Conservation (phyloP, 2,888 invertebrate species). For the Epinotia brunnichana region DNA sequence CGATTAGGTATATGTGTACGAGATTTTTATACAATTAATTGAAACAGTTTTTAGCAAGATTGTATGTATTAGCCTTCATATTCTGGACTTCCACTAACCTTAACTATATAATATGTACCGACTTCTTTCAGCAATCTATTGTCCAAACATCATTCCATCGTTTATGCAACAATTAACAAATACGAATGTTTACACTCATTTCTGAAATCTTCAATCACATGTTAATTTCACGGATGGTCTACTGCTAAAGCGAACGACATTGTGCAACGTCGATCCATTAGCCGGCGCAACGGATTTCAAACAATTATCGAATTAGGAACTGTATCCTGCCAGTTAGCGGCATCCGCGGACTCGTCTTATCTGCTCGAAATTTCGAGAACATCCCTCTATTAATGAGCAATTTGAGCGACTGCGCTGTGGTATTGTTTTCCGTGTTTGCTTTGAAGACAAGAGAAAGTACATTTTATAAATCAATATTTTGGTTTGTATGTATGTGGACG, state of each 20-base stretch:
- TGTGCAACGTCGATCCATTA: slow-evolving; percentile 55
- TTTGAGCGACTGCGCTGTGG: slow-evolving; percentile 23
- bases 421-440: slow-evolving; percentile 16
- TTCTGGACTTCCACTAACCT: too few relatives aligned
- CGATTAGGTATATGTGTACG: too few relatives aligned
- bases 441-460: neutral
- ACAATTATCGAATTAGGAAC: slow-evolving; percentile 78
- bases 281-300: slow-evolving; percentile 62
- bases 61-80: too few relatives aligned
- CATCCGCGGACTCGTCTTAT: slow-evolving; percentile 45
- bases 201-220: neutral
- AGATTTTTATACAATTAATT: too few relatives aligned
- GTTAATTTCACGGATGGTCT: slow-evolving; percentile 12
- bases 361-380: slow-evolving; percentile 28
- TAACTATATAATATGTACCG: too few relatives aligned
- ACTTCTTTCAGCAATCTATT: too few relatives aligned
- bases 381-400: slow-evolving; percentile 19
- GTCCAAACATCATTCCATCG: too few relatives aligned
- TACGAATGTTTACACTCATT: neutral
- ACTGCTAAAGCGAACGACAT: slow-evolving; percentile 45
- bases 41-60: too few relatives aligned
- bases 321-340: slow-evolving; percentile 65
- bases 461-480: neutral
- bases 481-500: too few relatives aligned
- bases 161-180: neutral